These are phyloP conservation scores for Leucoraja erinaceus DNA, from an alignment of 2,113 vertebrate genomes.

Conservation along the genomic window DNA sequence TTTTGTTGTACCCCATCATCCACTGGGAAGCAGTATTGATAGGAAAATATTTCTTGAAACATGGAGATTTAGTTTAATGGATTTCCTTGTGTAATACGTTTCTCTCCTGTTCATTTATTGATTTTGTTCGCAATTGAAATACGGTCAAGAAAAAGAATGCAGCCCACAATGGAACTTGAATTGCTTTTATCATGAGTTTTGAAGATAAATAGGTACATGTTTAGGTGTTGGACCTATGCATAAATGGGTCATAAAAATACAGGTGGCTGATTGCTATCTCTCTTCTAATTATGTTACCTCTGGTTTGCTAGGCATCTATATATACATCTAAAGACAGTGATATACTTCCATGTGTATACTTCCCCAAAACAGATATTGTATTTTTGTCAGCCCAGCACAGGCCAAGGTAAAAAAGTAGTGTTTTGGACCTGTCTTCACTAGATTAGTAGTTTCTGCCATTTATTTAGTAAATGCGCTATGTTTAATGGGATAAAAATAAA, in stretches of 20 bases:
- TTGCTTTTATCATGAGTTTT: background rate
- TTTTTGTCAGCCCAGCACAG: too few relatives aligned
- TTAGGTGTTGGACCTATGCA: background rate
- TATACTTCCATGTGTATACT: background rate
- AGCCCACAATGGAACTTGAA: background rate
- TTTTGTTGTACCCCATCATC: background rate
- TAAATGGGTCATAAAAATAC: background rate
- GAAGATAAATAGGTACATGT: background rate
- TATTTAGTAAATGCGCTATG: too few relatives aligned
- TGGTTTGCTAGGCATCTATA: background rate
- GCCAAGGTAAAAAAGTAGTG: too few relatives aligned
- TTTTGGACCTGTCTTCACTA: background rate
- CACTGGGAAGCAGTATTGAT: background rate
- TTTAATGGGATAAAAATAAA: background rate
- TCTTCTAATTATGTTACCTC: background rate
- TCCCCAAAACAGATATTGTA: too few relatives aligned
- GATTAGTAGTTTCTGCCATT: background rate
- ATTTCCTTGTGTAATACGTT: background rate
- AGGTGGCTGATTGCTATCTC: background rate
- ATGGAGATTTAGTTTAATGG: background rate
- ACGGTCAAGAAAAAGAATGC: background rate
- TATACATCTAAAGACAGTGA: background rate
- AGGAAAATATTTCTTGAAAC: background rate
- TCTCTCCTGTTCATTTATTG: background rate
- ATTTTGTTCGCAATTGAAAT: background rate